phyloP scores from a whole-genome alignment of 2,888 invertebrate species.

The Spodoptera picta region DNA sequence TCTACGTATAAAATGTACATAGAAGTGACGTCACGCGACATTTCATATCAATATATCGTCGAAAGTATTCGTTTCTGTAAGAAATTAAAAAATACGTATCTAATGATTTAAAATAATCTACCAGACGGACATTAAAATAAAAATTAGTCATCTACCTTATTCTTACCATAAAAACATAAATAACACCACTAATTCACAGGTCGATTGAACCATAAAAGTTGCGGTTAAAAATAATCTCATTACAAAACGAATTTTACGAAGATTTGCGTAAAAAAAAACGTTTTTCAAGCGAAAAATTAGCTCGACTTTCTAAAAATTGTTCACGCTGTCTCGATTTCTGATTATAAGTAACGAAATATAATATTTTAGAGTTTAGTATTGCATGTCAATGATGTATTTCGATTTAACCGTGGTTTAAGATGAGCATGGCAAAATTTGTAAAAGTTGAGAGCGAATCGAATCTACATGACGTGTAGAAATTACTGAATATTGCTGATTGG shows the following conservation, averaged over 20 bases:
- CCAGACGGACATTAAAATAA: too few species aligned
- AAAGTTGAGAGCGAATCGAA: constrained; percentile 19
- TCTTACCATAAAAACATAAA: too few species aligned
- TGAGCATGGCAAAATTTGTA: constrained; percentile 17
- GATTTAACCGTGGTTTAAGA: constrained; percentile 15
- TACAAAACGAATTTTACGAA: constrained; percentile 40
- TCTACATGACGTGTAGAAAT: constrained; percentile 17
- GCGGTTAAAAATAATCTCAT: constrained; percentile 40
- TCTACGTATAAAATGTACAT: too few species aligned
- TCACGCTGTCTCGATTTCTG: constrained; percentile 47
- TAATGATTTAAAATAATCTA: too few species aligned
- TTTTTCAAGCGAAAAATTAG: constrained; percentile 45
- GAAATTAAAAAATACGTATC: too few species aligned
- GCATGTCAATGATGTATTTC: constrained; percentile 42
- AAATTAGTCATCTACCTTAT: too few species aligned
- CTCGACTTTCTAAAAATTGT: constrained; percentile 64
- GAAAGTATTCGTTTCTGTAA: too few species aligned
- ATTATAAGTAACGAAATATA: constrained; percentile 43
- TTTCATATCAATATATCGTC: too few species aligned
- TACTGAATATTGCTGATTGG: constrained; percentile 6
- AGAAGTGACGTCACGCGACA: too few species aligned
- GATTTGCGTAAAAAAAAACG: constrained; percentile 53
- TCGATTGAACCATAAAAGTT: constrained; percentile 41
- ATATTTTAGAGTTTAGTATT: constrained; percentile 35
- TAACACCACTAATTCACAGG: constrained; percentile 12